Evolutionary conservation across 2,888 invertebrate genomes (phyloP), one percentile per base, ranked within the genome.

Genomic region (Bimastos eiseni): DNA sequence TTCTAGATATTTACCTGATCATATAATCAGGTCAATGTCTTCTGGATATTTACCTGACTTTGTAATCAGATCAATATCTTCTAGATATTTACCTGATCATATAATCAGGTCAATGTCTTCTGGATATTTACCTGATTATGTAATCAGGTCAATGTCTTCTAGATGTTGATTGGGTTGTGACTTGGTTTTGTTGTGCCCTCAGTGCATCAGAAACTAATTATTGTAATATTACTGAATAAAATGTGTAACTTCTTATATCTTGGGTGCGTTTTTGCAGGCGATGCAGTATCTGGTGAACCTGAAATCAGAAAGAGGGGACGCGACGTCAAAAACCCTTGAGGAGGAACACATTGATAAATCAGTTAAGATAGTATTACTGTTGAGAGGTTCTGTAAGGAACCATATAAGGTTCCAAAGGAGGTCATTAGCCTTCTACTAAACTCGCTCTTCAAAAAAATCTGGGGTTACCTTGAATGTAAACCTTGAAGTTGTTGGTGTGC

Each of bases 271-370:
- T 90, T 83, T 86, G 83, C 70, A 92, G 91, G 95, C 95, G 33
- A 92, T 93, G 89, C 93, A 94, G 91, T 93, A 93, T 91, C 84
- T 94, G 41, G 93, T 93, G 55, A 83, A 91, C 30, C 91, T 95
- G 86, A 93, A 93, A 89, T 91, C 92, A 49, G 94, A 94, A 83
- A 92, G 95, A 89, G 94, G 94, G 5, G 30, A 15, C 24, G 89
- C 89, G 41, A 37, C 37, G 1, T 89, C 86, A 17, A 30, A 86
- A 36, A 86, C 86, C 21, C 86, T 86, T 37, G 86, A 86, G 24
- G 86, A 86, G 37, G 86, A 86, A 17, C 86, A 86, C 34, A 86
- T 86, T 15, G 86, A 86, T 37, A 86, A 86, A 37, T 15, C 86
- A 24, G 86, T 86, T 24, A n/a, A 2, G n/a, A 70, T n/a, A 0